Evolutionary conservation across 2,888 invertebrate genomes (phyloP).

Genomic region (Nomada fucata): DNA sequence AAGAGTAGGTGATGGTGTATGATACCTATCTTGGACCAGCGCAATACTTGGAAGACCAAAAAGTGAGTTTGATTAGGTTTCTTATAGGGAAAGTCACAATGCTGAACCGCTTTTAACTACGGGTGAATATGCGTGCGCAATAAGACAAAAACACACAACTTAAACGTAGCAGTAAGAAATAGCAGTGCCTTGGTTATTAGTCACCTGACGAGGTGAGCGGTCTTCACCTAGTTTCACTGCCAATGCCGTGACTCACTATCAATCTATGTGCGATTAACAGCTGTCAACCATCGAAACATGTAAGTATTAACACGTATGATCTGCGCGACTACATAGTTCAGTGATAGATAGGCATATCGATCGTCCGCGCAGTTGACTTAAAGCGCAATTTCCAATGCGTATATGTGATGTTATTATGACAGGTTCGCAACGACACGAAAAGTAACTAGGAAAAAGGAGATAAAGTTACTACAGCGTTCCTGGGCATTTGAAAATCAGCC

Average conservation of each 20-base stretch:
- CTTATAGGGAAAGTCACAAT: slow-evolving; percentile 60
- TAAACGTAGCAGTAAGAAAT: slow-evolving; percentile 21
- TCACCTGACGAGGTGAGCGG: slow-evolving; percentile 64
- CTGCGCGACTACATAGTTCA: slow-evolving; percentile 61
- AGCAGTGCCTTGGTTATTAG: slow-evolving; percentile 49
- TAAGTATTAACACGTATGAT: slow-evolving; percentile 66
- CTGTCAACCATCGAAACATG: slow-evolving; percentile 72
- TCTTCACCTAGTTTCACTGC: slow-evolving; percentile 58
- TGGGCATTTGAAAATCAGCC: too few relatives aligned
- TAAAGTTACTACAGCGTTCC: too few relatives aligned
- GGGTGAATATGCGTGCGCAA: slow-evolving; percentile 53
- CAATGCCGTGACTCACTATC: slow-evolving; percentile 71
- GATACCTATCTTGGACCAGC: slow-evolving; percentile 69
- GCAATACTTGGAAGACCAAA: slow-evolving; percentile 55
- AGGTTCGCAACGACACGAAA: too few relatives aligned
- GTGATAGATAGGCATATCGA: slow-evolving; percentile 68
- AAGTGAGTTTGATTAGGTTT: slow-evolving; percentile 55
- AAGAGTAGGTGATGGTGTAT: slow-evolving; percentile 72
- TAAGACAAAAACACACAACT: slow-evolving; percentile 36
- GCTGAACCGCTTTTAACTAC: slow-evolving; percentile 54
- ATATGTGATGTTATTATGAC: too few relatives aligned
- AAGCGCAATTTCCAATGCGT: slow-evolving; percentile 44
- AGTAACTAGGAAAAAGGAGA: too few relatives aligned
- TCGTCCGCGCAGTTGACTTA: slow-evolving; percentile 49
- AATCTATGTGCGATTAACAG: slow-evolving; percentile 73